Percentiles rank a stretch among this genome's conserved stretches.
These are phyloP conservation scores for Cyclargus thomasi DNA, from an alignment of 1,140 invertebrate genomes.

Conservation along the genomic window DNA sequence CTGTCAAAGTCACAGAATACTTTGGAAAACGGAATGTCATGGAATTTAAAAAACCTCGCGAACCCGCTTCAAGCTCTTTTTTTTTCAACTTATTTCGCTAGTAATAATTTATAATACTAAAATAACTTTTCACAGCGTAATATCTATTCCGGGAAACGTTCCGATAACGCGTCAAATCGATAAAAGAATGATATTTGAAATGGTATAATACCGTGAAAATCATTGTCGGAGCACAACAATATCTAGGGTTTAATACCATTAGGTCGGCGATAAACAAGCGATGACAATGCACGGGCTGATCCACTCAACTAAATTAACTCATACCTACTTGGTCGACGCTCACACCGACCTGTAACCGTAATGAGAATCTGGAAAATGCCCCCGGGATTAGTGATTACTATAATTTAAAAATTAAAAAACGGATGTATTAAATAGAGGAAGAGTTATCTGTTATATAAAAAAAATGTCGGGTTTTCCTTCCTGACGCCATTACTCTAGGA, in stretches of 20 bases:
- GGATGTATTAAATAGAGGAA: no score
- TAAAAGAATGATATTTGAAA: background rate
- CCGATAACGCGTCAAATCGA: background rate
- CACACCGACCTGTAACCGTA: slow-evolving; percentile 37
- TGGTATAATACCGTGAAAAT: slow-evolving; percentile 20
- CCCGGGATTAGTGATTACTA: background rate
- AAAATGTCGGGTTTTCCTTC: no score
- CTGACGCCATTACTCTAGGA: no score
- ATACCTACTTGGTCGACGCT: slow-evolving; percentile 42
- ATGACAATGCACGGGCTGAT: slow-evolving; percentile 65
- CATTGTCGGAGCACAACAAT: slow-evolving; percentile 33
- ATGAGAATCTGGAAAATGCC: background rate
- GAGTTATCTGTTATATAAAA: no score
- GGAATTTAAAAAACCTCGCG: no score
- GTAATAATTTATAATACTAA: no score
- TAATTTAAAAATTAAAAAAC: no score
- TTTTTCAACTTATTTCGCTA: no score
- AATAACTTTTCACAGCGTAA: background rate
- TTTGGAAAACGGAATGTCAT: no score
- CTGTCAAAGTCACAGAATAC: no score
- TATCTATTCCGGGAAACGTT: background rate
- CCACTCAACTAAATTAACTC: slow-evolving; percentile 71
- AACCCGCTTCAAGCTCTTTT: no score
- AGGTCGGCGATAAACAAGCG: slow-evolving; percentile 65
- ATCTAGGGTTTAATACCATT: slow-evolving; percentile 69